Base-by-base conservation (phyloP, 2,888 invertebrate species). In the Synanthedon vespiformis region DNA sequence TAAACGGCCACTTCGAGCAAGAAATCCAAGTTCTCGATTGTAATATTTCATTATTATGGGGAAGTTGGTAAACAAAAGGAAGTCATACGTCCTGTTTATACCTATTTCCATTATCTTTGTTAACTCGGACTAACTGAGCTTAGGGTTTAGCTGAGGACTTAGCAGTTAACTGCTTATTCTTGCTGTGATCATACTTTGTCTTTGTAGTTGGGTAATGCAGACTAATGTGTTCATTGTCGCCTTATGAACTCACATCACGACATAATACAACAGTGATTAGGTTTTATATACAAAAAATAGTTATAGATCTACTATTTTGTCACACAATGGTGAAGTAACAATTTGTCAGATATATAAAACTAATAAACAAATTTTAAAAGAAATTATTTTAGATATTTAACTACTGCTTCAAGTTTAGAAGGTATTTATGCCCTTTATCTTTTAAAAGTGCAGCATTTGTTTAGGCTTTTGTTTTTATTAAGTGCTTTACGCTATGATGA, bases 31-130 rank as follows among this genome's bases (percentile, higher is more conserved):
- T 70, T 68, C 64, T 62, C 61, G 56, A 56, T 59, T 57, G 59
- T 65, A 69, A 74, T 74, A 72, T 70, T 63, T 80, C 72, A 72
- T 73, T 70, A 72, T 71, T 69, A 78, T 67, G 61, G 60, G 54
- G 59, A 59, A 63, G 63, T 61, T 58, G 54, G 61, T 58, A 68
- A 70, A 69, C 67, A 69, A 63, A 62, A 57, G 58, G 52, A 60
- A 63, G 58, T 59, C 64, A 50, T 50, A 55, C 48, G 50, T 52
- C 40, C 48, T 50, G 55, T 55, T 54, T 34, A 34, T 34, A 34
- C 34, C 34, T 22, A 34, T 34, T 55, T 48, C 48, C 48, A 16
- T 48, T 48, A 12, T 48, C 44, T 44, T 44, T 44, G n/a, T n/a
- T 34, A 34, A 34, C 34, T 12, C 8, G 44, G 44, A 13, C 44